Percentiles rank a stretch among this genome's conserved stretches.
Conservation (phyloP, 2,888 invertebrate species). For the Polyploca ridens region DNA sequence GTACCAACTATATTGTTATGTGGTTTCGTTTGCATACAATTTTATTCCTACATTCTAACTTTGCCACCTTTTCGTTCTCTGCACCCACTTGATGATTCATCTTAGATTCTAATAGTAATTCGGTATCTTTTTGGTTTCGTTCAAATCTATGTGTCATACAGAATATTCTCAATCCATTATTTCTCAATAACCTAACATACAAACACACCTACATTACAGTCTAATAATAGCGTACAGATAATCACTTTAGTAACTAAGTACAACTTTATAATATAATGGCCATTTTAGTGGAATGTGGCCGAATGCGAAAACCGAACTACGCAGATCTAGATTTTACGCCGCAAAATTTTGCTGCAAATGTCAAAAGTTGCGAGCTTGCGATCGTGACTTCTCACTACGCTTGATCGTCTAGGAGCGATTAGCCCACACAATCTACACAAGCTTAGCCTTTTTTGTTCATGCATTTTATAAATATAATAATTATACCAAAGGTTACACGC, state of each 20-base stretch:
- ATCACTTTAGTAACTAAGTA: background rate
- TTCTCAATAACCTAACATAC: background rate
- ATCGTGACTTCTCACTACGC: constrained; percentile 40
- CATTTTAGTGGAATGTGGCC: constrained; percentile 6
- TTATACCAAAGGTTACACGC: constrained; percentile 9
- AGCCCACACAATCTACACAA: constrained; percentile 20
- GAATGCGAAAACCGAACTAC: constrained; percentile 7
- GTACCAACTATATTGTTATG: too few relatives aligned
- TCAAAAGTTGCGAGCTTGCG: constrained; percentile 39
- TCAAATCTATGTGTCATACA: background rate
- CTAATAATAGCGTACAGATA: background rate
- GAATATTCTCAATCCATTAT: background rate
- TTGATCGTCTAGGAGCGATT: constrained; percentile 44
- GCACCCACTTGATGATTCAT: too few relatives aligned
- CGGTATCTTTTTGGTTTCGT: background rate
- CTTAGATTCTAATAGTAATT: background rate
- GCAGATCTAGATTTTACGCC: constrained; percentile 26
- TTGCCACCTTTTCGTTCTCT: too few relatives aligned
- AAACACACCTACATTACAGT: background rate
- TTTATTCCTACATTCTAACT: too few relatives aligned
- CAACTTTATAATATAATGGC: background rate
- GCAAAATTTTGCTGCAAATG: constrained; percentile 40
- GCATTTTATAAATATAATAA: constrained; percentile 12
- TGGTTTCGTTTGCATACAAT: too few relatives aligned
- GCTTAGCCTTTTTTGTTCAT: constrained; percentile 14